phyloP scores from a whole-genome alignment of 1,140 invertebrate genomes.

The Drosophila santomea region DNA sequence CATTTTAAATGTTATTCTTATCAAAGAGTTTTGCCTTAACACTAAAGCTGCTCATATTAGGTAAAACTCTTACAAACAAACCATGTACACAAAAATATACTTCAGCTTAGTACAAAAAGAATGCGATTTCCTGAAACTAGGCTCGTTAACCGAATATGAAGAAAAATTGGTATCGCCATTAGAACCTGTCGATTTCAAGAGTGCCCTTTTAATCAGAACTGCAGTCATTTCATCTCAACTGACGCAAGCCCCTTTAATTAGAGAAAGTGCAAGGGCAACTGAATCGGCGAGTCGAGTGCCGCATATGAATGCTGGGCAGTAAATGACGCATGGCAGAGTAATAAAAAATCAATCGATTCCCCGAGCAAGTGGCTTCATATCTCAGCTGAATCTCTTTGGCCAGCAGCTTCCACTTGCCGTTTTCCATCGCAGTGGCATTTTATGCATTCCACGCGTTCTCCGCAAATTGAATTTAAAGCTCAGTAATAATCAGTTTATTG shows the following conservation, averaged over 20 bases:
- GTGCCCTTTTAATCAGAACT: conserved; percentile 20
- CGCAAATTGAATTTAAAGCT: conserved; percentile 58
- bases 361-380: conserved; percentile 22
- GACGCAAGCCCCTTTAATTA: conserved; percentile 46
- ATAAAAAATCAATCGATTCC: conserved; percentile 50
- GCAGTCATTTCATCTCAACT: conserved; percentile 21
- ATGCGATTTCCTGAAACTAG: background rate
- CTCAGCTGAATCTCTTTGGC: conserved; percentile 17
- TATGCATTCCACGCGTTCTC: conserved; percentile 39
- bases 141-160: background rate
- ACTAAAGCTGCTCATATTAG: too few species aligned
- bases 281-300: conserved; percentile 3
- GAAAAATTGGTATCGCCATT: background rate
- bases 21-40: too few species aligned
- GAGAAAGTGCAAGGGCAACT: conserved; percentile 40
- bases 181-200: background rate
- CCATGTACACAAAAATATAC: too few species aligned
- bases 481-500: conserved; percentile 63
- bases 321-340: conserved; percentile 42
- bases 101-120: too few species aligned
- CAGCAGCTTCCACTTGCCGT: background rate
- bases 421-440: conserved; percentile 16
- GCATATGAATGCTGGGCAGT: conserved; percentile 21
- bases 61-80: too few species aligned
- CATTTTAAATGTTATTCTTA: too few species aligned